phyloP scores from a whole-genome alignment of 2,888 invertebrate species.

The Amphiduros pacificus region DNA sequence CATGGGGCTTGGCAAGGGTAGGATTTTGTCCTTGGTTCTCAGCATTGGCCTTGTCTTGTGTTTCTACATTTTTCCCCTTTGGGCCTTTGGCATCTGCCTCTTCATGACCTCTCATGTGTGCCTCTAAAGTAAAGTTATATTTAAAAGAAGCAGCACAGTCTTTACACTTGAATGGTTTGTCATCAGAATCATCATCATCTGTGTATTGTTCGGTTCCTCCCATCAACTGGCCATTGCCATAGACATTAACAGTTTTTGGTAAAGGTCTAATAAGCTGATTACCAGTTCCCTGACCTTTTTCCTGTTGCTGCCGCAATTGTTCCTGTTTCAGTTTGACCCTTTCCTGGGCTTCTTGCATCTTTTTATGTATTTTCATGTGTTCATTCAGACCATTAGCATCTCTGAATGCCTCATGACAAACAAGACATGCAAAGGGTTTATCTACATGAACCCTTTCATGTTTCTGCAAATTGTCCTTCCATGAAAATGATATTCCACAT shows the following conservation, averaged over 20 bases:
- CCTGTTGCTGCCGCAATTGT: not conserved
- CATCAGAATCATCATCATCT: conserved; percentile 5
- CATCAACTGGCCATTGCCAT: too few species aligned
- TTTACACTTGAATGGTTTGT: conserved; percentile 9
- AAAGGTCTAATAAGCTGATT: too few species aligned
- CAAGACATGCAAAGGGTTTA: conserved; percentile 17
- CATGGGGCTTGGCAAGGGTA: conserved; percentile 10
- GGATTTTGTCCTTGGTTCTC: not conserved
- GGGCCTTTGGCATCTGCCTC: not conserved
- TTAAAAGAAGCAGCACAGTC: conserved; percentile 5
- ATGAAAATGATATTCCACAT: conserved; percentile 14
- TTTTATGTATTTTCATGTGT: conserved; percentile 9
- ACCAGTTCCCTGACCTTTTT: not conserved
- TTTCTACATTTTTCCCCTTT: not conserved
- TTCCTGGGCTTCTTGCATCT: not conserved
- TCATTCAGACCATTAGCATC: conserved; percentile 1
- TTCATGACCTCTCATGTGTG: conserved; percentile 14
- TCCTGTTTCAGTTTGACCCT: not conserved
- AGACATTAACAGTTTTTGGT: too few species aligned
- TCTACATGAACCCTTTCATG: conserved; percentile 9
- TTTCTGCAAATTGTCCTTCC: conserved; percentile 13
- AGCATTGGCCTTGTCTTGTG: not conserved
- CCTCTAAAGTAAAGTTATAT: conserved; percentile 15
- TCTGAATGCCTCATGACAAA: conserved; percentile 16
- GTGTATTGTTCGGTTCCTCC: not conserved